Base-by-base conservation (phyloP, 2,797 vertebrate genomes). In the Chloroceryle inda region DNA sequence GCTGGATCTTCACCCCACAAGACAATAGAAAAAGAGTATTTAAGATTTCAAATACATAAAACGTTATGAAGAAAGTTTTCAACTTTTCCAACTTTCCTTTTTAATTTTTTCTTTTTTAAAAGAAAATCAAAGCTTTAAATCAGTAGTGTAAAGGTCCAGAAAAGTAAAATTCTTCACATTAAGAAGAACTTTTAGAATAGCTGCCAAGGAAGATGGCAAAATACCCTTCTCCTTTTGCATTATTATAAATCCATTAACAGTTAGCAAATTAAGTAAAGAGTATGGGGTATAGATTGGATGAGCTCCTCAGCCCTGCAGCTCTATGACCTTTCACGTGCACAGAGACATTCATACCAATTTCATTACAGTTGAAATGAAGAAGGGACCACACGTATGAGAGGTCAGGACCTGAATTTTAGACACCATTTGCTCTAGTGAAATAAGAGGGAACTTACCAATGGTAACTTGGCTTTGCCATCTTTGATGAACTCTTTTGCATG, bases 401-500 rank as follows among this genome's bases (percentile, higher is more conserved):
- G 53, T 6, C 31, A 56, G 8, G 21, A 44, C 40, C 44, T 85
- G 22, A 10, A 8, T 56, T 89, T 82, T 21, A 66, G 82, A 72
- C 52, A 85, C 6, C 31, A 17, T 53, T 76, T 73, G 19, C 37
- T 59, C 56, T 45, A 71, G 9, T 19, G n/a, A 80, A 53, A 4
- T 27, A 74, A 55, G 26, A 52, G 53, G 45, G 37, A 85, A 94
- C 98, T 98, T 92, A 99, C 99, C 97, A 99, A 82, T 37, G 99
- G 98, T 63, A 98, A 79, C 61, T 96, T 98, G 10, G 95, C 97
- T 64, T 98, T 98, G 58, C 97, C 89, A 55, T 97, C 97, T 73
- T 98, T 98, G 76, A 98, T 91, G 68, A 97, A 95, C 37, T 96
- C 96, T 88, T 97, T 96, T 35, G 97, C 99, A 44, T 99, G 98